Conservation (phyloP, 2,797 vertebrate species). For the Eulemur rubriventer region DNA sequence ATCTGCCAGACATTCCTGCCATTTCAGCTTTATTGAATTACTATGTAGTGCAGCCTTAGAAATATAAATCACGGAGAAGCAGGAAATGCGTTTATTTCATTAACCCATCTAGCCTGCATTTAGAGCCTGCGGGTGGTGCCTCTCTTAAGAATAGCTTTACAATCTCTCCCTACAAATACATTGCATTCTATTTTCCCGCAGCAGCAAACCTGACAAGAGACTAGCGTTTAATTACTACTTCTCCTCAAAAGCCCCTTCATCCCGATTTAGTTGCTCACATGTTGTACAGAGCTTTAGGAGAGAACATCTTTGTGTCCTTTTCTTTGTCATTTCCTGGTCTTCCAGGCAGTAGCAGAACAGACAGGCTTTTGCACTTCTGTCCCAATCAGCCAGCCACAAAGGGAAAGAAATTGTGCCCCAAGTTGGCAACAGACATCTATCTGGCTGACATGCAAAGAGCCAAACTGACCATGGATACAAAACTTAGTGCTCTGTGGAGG, state of each 20-base stretch:
- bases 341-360: neutral
- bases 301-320: neutral
- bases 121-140: neutral
- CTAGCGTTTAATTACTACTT: neutral
- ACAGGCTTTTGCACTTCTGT: constrained; percentile 8
- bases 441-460: neutral
- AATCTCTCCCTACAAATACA: neutral
- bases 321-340: constrained; percentile 27
- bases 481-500: neutral
- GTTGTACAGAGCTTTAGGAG: neutral
- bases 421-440: constrained; percentile 42
- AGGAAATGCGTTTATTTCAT: constrained; percentile 66
- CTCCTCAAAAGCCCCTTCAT: neutral
- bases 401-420: neutral
- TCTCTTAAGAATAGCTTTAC: neutral
- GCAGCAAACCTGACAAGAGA: neutral
- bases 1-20: constrained; percentile 60
- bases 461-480: constrained; percentile 10
- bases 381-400: neutral
- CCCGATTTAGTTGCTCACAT: neutral
- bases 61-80: constrained; percentile 47
- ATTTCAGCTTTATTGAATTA: constrained; percentile 68
- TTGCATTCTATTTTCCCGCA: neutral
- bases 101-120: constrained; percentile 27
- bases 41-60: neutral